These are phyloP conservation scores for Cepaea hortensis DNA, from an alignment of 2,888 invertebrate species.

Conservation along the genomic window DNA sequence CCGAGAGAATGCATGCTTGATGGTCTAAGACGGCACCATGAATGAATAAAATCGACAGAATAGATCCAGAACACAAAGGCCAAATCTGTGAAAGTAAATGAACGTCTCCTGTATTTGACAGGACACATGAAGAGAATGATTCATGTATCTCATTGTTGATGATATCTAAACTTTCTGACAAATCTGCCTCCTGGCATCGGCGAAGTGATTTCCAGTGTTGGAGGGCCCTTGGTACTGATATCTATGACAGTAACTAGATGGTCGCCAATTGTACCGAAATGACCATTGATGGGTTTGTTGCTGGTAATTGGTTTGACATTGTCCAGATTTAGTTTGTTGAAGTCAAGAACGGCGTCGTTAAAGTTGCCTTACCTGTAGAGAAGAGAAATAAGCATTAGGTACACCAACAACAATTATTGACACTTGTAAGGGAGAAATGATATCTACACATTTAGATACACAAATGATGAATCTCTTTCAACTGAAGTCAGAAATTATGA, in stretches of 20 bases:
- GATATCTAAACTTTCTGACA: slow-evolving; percentile 53
- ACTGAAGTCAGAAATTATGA: no score
- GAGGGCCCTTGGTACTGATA: slow-evolving; percentile 43
- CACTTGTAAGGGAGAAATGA: no score
- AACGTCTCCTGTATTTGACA: no score
- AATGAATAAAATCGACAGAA: no score
- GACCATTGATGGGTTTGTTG: slow-evolving; percentile 35
- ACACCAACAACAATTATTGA: no score
- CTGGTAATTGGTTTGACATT: slow-evolving; percentile 26
- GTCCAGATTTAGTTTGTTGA: slow-evolving; percentile 48
- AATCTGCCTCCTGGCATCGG: slow-evolving; percentile 38
- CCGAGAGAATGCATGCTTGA: no score
- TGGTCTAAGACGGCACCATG: no score
- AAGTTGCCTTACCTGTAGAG: slow-evolving; percentile 42
- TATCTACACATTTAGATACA: no score
- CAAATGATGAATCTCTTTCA: no score
- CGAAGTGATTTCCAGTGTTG: slow-evolving; percentile 51
- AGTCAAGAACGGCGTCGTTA: slow-evolving; percentile 47
- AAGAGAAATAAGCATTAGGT: background rate
- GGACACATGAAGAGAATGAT: no score
- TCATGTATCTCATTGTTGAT: background rate
- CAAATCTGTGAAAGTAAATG: no score
- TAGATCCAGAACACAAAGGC: no score
- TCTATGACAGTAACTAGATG: slow-evolving; percentile 53
- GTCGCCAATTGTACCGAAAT: slow-evolving; percentile 50